A percentile compares a stretch with the other conserved stretches of the same genome.
Conservation (phyloP, 1,140 invertebrate genomes). For the Penaeus chinensis region DNA sequence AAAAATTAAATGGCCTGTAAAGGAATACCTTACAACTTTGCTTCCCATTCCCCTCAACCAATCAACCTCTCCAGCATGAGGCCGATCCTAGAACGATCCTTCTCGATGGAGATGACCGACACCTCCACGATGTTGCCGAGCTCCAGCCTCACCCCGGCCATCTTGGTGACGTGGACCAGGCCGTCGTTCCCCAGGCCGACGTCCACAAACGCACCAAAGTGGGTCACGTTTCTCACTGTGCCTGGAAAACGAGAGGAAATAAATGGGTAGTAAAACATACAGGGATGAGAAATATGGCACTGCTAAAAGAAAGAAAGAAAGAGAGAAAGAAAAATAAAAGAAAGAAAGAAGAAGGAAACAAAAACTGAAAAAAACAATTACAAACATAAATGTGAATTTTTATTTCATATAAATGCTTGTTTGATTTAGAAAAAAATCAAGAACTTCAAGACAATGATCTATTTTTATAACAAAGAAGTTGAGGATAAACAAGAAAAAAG, state of each 20-base stretch:
- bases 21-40: not conserved
- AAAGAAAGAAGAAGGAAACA: conserved; percentile 13
- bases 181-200: conserved; percentile 83
- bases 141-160: conserved; percentile 73
- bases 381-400: not conserved
- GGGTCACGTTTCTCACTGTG: conserved; percentile 83
- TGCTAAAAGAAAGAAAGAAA: not conserved
- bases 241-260: conserved; percentile 68
- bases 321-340: not conserved
- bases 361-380: not conserved
- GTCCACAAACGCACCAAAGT: conserved; percentile 92
- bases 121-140: conserved; percentile 74
- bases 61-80: conserved; percentile 49
- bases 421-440: no score
- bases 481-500: no score
- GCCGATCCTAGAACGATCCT: conserved; percentile 35
- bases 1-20: not conserved
- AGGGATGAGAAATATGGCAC: conserved; percentile 4
- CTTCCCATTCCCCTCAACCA: not conserved
- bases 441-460: no score
- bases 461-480: no score
- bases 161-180: conserved; percentile 78
- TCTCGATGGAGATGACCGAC: conserved; percentile 44
- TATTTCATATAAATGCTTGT: not conserved
- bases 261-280: not conserved